Conservation (phyloP, 2,797 vertebrate species). For the Oceanodroma leucorhoa region DNA sequence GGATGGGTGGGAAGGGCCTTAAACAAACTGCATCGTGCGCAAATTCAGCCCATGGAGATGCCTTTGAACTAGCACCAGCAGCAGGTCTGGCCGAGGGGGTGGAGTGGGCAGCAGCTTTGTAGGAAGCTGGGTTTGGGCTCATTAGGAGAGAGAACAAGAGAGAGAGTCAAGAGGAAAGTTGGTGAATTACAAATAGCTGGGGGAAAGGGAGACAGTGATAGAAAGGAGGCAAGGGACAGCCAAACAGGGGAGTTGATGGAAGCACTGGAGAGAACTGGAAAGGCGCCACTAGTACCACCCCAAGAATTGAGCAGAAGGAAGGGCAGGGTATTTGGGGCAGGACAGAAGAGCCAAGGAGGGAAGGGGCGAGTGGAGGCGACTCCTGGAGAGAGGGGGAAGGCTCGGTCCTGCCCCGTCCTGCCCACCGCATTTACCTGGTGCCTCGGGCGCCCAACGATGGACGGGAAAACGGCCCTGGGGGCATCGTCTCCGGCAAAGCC, state of each 20-base stretch:
- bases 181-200: neutral
- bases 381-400: too few relatives aligned
- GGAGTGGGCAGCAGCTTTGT: neutral
- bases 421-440: constrained; percentile 83
- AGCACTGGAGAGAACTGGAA: neutral
- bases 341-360: neutral
- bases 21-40: accelerated
- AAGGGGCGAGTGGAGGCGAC: neutral
- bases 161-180: neutral
- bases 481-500: constrained; percentile 94
- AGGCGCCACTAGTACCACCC: accelerated
- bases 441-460: constrained; percentile 91
- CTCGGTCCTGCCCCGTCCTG: neutral
- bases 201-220: neutral
- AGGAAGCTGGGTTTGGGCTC: neutral
- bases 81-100: neutral
- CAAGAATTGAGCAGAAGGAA: neutral
- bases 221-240: neutral
- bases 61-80: neutral
- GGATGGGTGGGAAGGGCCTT: neutral
- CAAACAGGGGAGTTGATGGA: neutral
- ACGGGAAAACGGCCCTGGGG: constrained; percentile 91
- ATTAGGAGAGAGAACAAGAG: neutral
- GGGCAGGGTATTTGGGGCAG: too few relatives aligned
- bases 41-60: neutral